Conservation (phyloP, 2,113 vertebrate species). For the Sinocyclocheilus anophthalmus region DNA sequence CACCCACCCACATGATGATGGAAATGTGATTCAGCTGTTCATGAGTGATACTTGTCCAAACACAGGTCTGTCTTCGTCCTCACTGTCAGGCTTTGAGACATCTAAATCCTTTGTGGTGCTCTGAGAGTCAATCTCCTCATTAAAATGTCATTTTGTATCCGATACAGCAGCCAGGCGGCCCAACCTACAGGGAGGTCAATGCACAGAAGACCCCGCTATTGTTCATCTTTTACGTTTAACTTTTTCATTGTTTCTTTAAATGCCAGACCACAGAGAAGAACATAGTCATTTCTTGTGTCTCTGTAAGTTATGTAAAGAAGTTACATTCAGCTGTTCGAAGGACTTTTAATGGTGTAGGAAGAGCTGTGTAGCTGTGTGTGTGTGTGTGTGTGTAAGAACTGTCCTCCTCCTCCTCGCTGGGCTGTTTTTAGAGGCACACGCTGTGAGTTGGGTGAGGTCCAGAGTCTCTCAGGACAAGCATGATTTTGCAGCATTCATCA, state of each 20-base stretch:
- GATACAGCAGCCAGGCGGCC: not conserved
- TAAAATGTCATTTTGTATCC: conserved; percentile 44
- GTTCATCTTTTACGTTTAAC: not conserved
- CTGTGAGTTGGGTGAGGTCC: conserved; percentile 38
- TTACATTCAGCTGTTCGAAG: not conserved
- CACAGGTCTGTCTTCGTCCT: conserved; percentile 4
- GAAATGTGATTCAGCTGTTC: not conserved
- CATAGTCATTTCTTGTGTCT: not conserved
- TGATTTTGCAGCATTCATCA: conserved; percentile 44
- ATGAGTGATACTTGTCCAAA: conserved; percentile 32
- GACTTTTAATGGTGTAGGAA: conserved; percentile 21
- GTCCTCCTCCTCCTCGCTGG: not conserved
- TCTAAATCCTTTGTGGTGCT: conserved; percentile 47
- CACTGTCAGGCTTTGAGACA: conserved; percentile 27
- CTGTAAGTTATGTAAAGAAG: not conserved
- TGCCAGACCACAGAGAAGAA: not conserved
- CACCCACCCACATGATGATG: not conserved
- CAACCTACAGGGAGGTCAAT: not conserved
- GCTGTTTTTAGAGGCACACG: conserved; percentile 29
- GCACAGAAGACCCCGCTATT: not conserved
- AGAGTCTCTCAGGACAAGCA: conserved; percentile 27
- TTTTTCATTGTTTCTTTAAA: not conserved
- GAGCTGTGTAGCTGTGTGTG: not conserved
- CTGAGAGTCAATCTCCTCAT: conserved; percentile 35
- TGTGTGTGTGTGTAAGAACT: not conserved